These are phyloP conservation scores for Paedocypris micromegethes DNA, from an alignment of 2,797 vertebrate species.

Conservation along the genomic window DNA sequence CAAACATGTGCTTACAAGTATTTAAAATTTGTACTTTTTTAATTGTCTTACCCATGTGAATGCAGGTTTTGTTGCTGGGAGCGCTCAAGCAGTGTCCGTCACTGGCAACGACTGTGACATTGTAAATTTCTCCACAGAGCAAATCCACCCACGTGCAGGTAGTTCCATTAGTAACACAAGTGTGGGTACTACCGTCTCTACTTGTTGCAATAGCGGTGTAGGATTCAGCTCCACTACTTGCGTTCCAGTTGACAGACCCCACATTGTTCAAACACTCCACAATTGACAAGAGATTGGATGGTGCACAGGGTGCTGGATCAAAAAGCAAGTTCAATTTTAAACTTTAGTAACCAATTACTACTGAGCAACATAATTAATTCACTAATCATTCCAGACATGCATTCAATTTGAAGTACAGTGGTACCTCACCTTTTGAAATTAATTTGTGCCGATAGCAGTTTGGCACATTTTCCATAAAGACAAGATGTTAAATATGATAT, in stretches of 20 bases:
- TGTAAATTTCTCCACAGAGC: slow-evolving; percentile 54
- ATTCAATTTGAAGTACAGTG: too few species aligned
- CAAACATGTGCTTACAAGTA: too few species aligned
- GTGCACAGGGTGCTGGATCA: slow-evolving; percentile 34
- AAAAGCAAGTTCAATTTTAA: background rate
- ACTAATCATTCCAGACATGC: too few species aligned
- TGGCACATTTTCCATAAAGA: too few species aligned
- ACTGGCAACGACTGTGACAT: slow-evolving; percentile 9
- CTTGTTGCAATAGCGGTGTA: slow-evolving; percentile 52
- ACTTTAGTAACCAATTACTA: background rate
- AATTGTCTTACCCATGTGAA: slow-evolving; percentile 55
- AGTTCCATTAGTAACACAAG: slow-evolving; percentile 55
- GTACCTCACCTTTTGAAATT: too few species aligned
- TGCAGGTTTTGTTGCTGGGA: slow-evolving; percentile 44
- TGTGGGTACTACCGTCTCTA: slow-evolving; percentile 51
- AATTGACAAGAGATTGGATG: slow-evolving; percentile 8
- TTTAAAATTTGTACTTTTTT: background rate
- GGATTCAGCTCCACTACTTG: slow-evolving; percentile 13
- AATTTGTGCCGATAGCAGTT: too few species aligned
- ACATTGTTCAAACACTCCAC: slow-evolving; percentile 25
- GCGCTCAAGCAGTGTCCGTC: slow-evolving; percentile 10
- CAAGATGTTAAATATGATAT: too few species aligned
- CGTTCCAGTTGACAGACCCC: slow-evolving; percentile 33
- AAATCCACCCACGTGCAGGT: slow-evolving; percentile 60
- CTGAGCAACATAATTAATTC: background rate